These are phyloP conservation scores for Procavia capensis DNA, from an alignment of 2,113 vertebrate genomes.

Conservation along the genomic window DNA sequence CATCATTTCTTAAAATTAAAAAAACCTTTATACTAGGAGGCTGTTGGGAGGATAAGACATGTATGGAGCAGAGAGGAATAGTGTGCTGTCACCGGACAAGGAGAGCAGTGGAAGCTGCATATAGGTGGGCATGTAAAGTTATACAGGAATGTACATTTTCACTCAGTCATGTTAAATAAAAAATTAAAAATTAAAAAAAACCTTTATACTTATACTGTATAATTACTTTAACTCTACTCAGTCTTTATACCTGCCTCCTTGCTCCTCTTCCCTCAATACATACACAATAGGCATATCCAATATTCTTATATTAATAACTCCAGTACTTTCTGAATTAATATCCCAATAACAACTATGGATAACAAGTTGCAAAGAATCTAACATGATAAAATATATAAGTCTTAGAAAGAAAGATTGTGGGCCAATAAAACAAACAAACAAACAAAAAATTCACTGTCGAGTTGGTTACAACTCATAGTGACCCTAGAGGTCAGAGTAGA, in stretches of 20 bases:
- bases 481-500: too few species aligned
- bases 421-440: too few species aligned
- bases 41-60: too few species aligned
- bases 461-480: too few species aligned
- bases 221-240: constrained; percentile 3
- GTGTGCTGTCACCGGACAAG: too few species aligned
- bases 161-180: too few species aligned
- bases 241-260: neutral
- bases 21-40: constrained; percentile 8
- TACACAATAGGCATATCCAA: neutral
- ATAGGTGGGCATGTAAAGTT: too few species aligned
- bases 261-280: neutral
- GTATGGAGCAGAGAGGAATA: too few species aligned
- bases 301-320: neutral
- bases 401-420: neutral
- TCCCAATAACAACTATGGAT: neutral
- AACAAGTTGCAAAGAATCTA: neutral
- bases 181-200: neutral
- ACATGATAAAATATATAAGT: neutral
- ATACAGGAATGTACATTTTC: too few species aligned
- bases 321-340: neutral
- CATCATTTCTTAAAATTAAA: neutral
- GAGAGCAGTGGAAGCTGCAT: too few species aligned
- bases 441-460: too few species aligned
- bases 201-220: neutral